These are phyloP conservation scores for Apeira syringaria DNA, from an alignment of 2,888 invertebrate genomes.

Conservation along the genomic window DNA sequence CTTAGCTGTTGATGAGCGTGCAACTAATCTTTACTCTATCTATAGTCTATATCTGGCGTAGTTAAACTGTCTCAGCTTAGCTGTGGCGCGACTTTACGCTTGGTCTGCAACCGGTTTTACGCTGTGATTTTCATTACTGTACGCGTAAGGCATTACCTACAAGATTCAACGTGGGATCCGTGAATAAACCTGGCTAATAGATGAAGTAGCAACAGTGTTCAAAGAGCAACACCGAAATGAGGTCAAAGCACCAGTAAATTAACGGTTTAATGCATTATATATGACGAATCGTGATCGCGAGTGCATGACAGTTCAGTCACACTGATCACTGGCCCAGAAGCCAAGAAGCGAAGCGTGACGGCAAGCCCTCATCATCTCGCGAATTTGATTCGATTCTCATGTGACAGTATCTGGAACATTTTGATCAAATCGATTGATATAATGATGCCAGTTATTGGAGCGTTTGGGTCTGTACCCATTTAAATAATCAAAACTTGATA, in stretches of 20 bases:
- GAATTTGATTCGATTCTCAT: slow-evolving; percentile 15
- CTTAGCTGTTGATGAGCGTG: too few relatives aligned
- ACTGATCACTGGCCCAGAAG: slow-evolving; percentile 41
- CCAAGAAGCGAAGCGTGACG: slow-evolving; percentile 37
- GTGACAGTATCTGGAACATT: slow-evolving; percentile 15
- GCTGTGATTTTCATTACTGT: too few relatives aligned
- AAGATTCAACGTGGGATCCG: not conserved
- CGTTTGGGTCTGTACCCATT: slow-evolving; percentile 4
- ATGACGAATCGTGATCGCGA: slow-evolving; percentile 47
- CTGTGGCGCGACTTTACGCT: too few relatives aligned
- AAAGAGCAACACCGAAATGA: slow-evolving; percentile 27
- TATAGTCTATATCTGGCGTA: too few relatives aligned
- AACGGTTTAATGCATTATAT: slow-evolving; percentile 44
- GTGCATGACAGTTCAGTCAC: slow-evolving; percentile 54
- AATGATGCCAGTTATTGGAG: slow-evolving; percentile 6
- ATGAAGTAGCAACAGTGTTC: too few relatives aligned
- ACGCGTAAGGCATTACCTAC: too few relatives aligned
- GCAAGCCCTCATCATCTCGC: slow-evolving; percentile 32
- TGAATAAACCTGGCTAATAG: not conserved
- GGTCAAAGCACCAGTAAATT: slow-evolving; percentile 41
- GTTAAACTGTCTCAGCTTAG: too few relatives aligned
- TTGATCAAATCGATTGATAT: slow-evolving; percentile 7
- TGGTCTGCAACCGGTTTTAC: too few relatives aligned
- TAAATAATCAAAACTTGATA: slow-evolving; percentile 2
- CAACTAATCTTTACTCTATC: too few relatives aligned